Conservation (phyloP, 2,113 vertebrate genomes). For the Hassar affinis region DNA sequence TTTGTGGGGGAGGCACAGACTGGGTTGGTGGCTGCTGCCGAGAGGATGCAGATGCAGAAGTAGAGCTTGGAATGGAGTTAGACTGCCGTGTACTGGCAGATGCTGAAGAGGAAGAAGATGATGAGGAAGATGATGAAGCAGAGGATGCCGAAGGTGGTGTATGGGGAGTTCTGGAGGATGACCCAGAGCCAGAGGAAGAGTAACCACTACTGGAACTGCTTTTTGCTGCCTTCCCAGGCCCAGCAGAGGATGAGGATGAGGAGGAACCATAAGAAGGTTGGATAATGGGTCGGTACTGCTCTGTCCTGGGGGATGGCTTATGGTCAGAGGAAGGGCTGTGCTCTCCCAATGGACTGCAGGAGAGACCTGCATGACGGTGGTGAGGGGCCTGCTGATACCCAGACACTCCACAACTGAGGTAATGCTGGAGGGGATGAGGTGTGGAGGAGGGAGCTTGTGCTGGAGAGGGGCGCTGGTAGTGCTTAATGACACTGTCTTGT, state of each 20-base stretch:
- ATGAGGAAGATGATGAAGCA: constrained; percentile 73
- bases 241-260: constrained; percentile 68
- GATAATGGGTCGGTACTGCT: constrained; percentile 88
- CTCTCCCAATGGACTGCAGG: constrained; percentile 88
- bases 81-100: constrained; percentile 64
- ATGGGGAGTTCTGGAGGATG: constrained; percentile 76
- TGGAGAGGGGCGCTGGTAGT: constrained; percentile 88
- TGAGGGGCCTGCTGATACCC: constrained; percentile 84
- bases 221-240: constrained; percentile 73
- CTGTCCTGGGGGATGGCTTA: constrained; percentile 70
- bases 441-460: constrained; percentile 79
- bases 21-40: constrained; percentile 59
- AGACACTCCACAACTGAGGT: constrained; percentile 86
- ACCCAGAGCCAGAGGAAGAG: constrained; percentile 76
- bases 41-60: constrained; percentile 76
- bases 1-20: constrained; percentile 55
- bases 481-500: constrained; percentile 94
- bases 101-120: constrained; percentile 74
- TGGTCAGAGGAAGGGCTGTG: constrained; percentile 80
- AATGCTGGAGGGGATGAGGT: constrained; percentile 88
- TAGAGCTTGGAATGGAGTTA: constrained; percentile 64
- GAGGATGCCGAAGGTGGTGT: constrained; percentile 79
- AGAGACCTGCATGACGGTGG: constrained; percentile 76
- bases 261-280: constrained; percentile 80
- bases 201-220: constrained; percentile 79